Evolutionary conservation across 2,113 vertebrate species (phyloP), one percentile per base, ranked within the genome.

Genomic region (Prionailurus viverrinus): DNA sequence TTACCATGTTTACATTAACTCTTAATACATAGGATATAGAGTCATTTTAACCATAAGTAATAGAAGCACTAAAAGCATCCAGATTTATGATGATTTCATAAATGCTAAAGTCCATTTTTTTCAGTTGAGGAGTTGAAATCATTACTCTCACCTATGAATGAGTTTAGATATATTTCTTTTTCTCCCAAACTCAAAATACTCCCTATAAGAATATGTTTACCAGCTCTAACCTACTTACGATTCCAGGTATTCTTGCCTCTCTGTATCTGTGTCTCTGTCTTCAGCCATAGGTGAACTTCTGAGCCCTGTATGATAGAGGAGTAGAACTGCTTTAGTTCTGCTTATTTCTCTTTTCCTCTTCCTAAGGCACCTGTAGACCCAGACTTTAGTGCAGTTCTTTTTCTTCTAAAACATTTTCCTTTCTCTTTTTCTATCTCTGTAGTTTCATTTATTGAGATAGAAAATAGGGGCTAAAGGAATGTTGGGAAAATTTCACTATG

Each of bases 111-210:
- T 9, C 41, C 3, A n/a, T 84, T 84, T 91, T 92, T 80, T 92
- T 74, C 51, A 39, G 0, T 55, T 53, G 23, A 51, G n/a, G 76
- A 71, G 11, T 21, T 88, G 21, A 91, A 96, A 48, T 51, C 31
- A 25, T 84, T 93, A 61, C 23, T 89, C 1, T 96, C 1, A 85
- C 45, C 53, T 96, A 4, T 91, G 83, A 96, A 58, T 93, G 41
- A 85, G 83, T 93, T 92, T 85, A 69, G 45, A 78, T 78, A 27
- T 85, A 48, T 53, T 76, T 78, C 2, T 91, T 96, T 97, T 96
- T 79, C 39, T 12, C 86, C 23, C n/a, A 80, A 83, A 74, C 15
- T 87, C 45, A 73, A 41, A 68, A 45, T 82, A 25, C 25, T 65
- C 5, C 48, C 48, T 95, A 33, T 84, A 83, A 79, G 29, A 80